Percentiles rank a stretch among this genome's conserved stretches.
phyloP scores from a whole-genome alignment of 1,140 invertebrate species.

The Paraescarpia echinospica region DNA sequence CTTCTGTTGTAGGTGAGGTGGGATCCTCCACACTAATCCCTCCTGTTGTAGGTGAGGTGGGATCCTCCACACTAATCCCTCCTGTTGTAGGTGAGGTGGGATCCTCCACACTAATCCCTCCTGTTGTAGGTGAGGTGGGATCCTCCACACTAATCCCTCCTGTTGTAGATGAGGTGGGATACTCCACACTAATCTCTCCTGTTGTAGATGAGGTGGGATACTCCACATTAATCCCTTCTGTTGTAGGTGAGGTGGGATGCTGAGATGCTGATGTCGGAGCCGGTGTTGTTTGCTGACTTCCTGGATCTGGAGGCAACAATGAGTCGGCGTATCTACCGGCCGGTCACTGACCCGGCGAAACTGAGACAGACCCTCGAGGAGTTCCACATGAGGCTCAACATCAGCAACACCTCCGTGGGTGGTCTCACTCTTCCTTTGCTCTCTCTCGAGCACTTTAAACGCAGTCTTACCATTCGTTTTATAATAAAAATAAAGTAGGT shows the following conservation, averaged over 20 bases:
- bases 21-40: no score
- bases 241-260: slow-evolving; percentile 40
- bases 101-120: background rate
- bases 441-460: no score
- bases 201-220: background rate
- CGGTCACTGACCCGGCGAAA: slow-evolving; percentile 46
- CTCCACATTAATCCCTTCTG: background rate
- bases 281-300: slow-evolving; percentile 55
- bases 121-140: background rate
- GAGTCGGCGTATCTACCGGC: slow-evolving; percentile 42
- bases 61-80: no score
- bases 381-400: slow-evolving; percentile 51
- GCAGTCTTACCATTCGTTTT: no score
- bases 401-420: slow-evolving; percentile 48
- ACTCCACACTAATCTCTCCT: no score
- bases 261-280: slow-evolving; percentile 47
- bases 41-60: no score
- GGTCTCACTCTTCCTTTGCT: background rate
- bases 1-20: no score
- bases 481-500: no score
- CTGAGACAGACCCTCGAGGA: slow-evolving; percentile 50
- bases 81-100: no score
- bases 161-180: slow-evolving; percentile 39
- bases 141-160: background rate
- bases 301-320: slow-evolving; percentile 41